A percentile compares a stretch with the other conserved stretches of the same genome.
These are phyloP conservation scores for Ophion slaviceki DNA, from an alignment of 2,888 invertebrate genomes.

Conservation along the genomic window DNA sequence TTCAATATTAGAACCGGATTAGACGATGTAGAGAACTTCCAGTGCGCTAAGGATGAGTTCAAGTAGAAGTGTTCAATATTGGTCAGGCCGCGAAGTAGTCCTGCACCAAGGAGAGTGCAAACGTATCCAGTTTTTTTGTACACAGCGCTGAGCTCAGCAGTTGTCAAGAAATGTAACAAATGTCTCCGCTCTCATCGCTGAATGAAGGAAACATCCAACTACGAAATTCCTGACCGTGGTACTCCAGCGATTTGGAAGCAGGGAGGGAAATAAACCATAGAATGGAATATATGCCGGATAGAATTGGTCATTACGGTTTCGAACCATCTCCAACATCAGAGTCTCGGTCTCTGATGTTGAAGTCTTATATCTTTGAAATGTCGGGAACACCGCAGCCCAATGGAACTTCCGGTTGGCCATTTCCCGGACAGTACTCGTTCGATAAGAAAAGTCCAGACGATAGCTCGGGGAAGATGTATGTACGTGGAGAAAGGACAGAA, in stretches of 20 bases:
- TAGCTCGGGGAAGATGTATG: constrained; percentile 5
- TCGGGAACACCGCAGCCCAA: constrained; percentile 9
- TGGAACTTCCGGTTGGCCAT: constrained; percentile 51
- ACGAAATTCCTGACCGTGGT: not conserved
- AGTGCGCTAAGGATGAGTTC: not conserved
- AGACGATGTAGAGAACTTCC: too few species aligned
- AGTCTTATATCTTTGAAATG: constrained; percentile 14
- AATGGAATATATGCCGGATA: not conserved
- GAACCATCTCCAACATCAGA: not conserved
- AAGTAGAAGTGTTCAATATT: not conserved
- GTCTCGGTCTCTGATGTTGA: too few species aligned
- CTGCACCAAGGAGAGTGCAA: not conserved
- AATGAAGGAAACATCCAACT: constrained; percentile 13
- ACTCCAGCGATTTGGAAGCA: not conserved
- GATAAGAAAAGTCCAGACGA: constrained; percentile 9
- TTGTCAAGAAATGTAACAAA: constrained; percentile 42
- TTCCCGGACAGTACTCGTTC: constrained; percentile 36
- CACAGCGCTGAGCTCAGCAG: too few species aligned
- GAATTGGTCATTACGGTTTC: constrained; percentile 13
- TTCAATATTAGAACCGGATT: too few species aligned
- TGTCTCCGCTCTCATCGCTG: constrained; percentile 1
- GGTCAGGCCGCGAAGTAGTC: not conserved
- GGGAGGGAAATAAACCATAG: not conserved
- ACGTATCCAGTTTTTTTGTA: not conserved
- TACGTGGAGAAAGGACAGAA: constrained; percentile 1